Evolutionary conservation across 2,888 invertebrate species (phyloP), one percentile per base, ranked within the genome.

Genomic region (Polymixis lichenea): DNA sequence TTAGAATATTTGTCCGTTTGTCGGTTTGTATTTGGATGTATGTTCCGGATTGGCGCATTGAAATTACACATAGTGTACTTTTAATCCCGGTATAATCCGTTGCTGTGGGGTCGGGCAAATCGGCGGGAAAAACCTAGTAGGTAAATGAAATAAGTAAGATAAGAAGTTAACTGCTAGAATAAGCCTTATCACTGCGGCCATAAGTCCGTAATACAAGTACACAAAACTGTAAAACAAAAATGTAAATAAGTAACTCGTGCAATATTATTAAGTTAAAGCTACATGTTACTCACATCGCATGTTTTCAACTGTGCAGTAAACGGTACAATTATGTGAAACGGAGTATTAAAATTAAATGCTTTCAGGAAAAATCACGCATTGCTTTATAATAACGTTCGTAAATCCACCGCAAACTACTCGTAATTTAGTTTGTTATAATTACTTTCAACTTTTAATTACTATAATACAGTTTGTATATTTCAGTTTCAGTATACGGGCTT

Each of bases 321-420:
- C 32, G 72, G 66, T 17, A 83, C 25, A 69, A 81, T 77, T 72
- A 82, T 69, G 46, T 65, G 53, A 46, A 69, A 46, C 69, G 28
- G 5, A 25, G 51, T 58, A 80, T 73, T 84, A 68, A 69, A 84
- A 80, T 69, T 56, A 65, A 72, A 72, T 69, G 38, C 58, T 69
- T 65, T 75, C 65, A 46, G 64, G 68, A 72, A 82, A 82, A 79
- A 84, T 72, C 64, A 80, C 64, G 80, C 69, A 66, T 67, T 55
- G 43, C 71, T 61, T 56, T 56, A 32, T 55, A 72, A 77, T 83
- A 80, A 64, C 56, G 51, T 74, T 58, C 71, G 68, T 74, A 79
- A 83, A 75, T 70, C 22, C 51, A n/a, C 43, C n/a, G 22, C 56
- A 28, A 71, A 53, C 51, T 51, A 56, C 71, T 38, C 56, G 25